Conservation (phyloP, 2,888 invertebrate species). For the Caenorhabditis uteleia region DNA sequence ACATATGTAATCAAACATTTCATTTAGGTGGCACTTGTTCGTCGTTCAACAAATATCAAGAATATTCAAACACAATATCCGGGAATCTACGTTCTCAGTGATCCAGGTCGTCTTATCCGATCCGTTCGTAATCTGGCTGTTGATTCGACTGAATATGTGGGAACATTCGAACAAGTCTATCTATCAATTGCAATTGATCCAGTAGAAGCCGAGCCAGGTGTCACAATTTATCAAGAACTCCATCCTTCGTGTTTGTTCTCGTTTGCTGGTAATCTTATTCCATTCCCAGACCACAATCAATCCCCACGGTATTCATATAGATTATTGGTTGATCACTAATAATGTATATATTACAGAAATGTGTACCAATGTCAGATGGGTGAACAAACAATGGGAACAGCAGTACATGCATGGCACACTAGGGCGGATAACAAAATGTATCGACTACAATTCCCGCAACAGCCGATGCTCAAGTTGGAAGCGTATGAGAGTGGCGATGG, state of each 20-base stretch:
- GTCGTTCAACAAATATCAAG: slow-evolving; percentile 73
- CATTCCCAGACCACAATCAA: slow-evolving; percentile 97
- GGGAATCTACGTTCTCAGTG: slow-evolving; percentile 87
- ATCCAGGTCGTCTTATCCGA: slow-evolving; percentile 88
- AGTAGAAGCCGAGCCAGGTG: slow-evolving; percentile 80
- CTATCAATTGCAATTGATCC: slow-evolving; percentile 84
- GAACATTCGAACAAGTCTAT: slow-evolving; percentile 69
- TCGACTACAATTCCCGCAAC: slow-evolving; percentile 76
- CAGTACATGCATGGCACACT: slow-evolving; percentile 77
- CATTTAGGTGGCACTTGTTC: slow-evolving; percentile 85
- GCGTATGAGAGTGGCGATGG: slow-evolving; percentile 83
- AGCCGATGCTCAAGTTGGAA: slow-evolving; percentile 64
- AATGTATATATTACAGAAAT: slow-evolving; percentile 71
- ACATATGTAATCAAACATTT: too few species aligned
- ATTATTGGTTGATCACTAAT: neutral
- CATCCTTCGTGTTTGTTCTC: slow-evolving; percentile 87
- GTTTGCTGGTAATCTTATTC: slow-evolving; percentile 89
- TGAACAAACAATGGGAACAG: slow-evolving; percentile 98
- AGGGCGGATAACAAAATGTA: slow-evolving; percentile 92
- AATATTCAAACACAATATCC: slow-evolving; percentile 81
- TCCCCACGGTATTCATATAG: slow-evolving; percentile 70
- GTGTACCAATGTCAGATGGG: slow-evolving; percentile 99
- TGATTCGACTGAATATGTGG: slow-evolving; percentile 81
- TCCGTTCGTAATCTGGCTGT: slow-evolving; percentile 85
- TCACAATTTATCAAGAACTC: slow-evolving; percentile 82